Percentiles rank a stretch among this genome's conserved stretches.
phyloP scores from a whole-genome alignment of 2,888 invertebrate genomes.

The Mythimna loreyi region DNA sequence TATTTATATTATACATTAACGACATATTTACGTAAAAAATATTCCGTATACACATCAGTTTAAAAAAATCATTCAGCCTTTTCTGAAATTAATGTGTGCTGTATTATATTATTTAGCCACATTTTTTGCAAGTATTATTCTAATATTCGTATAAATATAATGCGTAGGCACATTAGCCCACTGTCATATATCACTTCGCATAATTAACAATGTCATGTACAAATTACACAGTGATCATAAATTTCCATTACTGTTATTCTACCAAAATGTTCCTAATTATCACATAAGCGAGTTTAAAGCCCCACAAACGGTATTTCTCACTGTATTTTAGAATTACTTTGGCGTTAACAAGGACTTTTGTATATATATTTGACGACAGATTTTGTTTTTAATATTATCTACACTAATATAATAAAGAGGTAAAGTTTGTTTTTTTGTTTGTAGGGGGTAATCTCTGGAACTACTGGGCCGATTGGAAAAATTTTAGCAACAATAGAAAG shows the following conservation, averaged over 20 bases:
- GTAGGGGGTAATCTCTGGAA: too few relatives aligned
- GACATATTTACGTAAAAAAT: not conserved
- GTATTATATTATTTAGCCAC: not conserved
- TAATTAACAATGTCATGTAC: conserved; percentile 57
- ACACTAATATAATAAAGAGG: too few relatives aligned
- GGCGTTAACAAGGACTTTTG: not conserved
- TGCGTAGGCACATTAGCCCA: not conserved
- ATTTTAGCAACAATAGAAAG: too few relatives aligned
- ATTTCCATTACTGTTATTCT: conserved; percentile 51
- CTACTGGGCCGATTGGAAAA: too few relatives aligned
- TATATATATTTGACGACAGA: not conserved
- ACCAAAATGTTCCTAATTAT: conserved; percentile 54
- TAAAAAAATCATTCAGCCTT: too few relatives aligned
- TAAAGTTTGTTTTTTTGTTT: too few relatives aligned
- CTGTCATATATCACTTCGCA: conserved; percentile 39
- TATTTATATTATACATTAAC: not conserved
- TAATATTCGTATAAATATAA: conserved; percentile 4
- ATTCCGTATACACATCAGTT: not conserved
- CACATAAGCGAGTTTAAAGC: conserved; percentile 46
- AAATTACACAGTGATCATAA: conserved; percentile 53
- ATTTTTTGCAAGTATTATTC: not conserved
- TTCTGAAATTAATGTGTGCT: not conserved
- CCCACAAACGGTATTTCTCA: conserved; percentile 27
- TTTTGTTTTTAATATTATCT: not conserved
- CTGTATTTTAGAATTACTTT: conserved; percentile 31